Conservation (phyloP, 53 echinoderm and acorn worm genomes). For the Patiria pectinifera region DNA sequence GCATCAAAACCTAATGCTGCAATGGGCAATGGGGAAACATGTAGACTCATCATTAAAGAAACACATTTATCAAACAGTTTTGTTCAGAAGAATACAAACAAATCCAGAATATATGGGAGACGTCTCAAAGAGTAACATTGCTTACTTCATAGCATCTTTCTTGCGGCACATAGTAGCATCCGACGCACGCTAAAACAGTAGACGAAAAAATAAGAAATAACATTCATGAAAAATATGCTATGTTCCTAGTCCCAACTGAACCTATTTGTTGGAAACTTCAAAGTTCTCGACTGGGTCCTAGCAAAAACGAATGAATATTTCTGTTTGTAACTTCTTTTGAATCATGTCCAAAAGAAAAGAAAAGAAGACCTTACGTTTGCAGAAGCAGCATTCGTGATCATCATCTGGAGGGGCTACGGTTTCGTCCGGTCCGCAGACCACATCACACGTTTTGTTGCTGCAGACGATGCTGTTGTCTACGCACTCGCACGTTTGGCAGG, state of each 20-base stretch:
- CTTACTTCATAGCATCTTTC: constrained; percentile 16
- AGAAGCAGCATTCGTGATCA: constrained; percentile 53
- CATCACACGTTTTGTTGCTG: constrained; percentile 50
- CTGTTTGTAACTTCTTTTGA: too few relatives aligned
- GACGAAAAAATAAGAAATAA: neutral
- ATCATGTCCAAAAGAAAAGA: neutral
- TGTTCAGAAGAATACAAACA: neutral
- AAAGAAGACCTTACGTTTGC: constrained; percentile 37
- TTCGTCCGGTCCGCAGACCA: constrained; percentile 28
- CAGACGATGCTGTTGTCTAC: constrained; percentile 23
- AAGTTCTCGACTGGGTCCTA: too few relatives aligned
- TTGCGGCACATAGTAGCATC: constrained; percentile 22
- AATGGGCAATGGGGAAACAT: too few relatives aligned
- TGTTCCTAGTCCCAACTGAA: too few relatives aligned
- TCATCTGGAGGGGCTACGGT: constrained; percentile 27
- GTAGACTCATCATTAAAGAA: too few relatives aligned
- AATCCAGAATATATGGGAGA: neutral
- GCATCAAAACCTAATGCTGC: too few relatives aligned
- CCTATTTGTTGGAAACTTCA: too few relatives aligned
- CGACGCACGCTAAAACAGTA: constrained; percentile 9
- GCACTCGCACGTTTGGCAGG: constrained; percentile 50
- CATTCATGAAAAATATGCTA: too few relatives aligned
- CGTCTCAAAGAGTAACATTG: neutral
- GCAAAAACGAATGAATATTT: too few relatives aligned
- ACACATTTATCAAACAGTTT: too few relatives aligned